Percentiles rank a stretch among this genome's conserved stretches.
Conservation (phyloP, 2,113 vertebrate species). For the Myrmophylax atrothorax region DNA sequence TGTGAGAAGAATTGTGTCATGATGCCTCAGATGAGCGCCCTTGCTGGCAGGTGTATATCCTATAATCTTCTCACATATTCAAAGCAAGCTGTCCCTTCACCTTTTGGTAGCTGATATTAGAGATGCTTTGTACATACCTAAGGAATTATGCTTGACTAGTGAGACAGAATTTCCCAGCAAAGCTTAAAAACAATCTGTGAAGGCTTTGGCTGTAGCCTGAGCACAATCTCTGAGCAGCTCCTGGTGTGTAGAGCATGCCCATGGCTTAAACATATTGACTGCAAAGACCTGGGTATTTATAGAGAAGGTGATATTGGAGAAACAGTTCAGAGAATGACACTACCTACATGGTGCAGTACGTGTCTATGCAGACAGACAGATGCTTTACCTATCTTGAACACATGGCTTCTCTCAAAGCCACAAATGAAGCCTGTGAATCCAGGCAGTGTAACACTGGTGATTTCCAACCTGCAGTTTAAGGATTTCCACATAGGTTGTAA, state of each 20-base stretch:
- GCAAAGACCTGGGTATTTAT: background rate
- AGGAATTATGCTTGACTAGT: background rate
- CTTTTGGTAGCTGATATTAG: background rate
- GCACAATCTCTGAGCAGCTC: accelerated
- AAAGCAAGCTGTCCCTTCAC: background rate
- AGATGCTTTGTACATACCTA: background rate
- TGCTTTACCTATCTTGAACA: background rate
- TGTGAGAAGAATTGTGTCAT: background rate
- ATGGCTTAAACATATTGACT: background rate
- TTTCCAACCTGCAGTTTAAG: background rate
- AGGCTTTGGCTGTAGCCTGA: background rate
- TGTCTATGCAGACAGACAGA: background rate
- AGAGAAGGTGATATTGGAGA: background rate
- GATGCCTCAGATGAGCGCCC: background rate
- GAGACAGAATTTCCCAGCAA: background rate
- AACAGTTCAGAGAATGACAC: background rate
- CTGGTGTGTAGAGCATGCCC: background rate
- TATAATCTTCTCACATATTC: background rate
- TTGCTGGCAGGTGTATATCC: background rate
- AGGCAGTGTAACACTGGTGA: background rate
- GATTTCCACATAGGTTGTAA: background rate
- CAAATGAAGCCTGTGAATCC: background rate
- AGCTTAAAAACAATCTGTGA: background rate
- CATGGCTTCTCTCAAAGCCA: background rate
- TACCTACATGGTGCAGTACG: background rate